Evolutionary conservation across 1,140 invertebrate genomes (phyloP).

Genomic region (Onthophagus taurus): DNA sequence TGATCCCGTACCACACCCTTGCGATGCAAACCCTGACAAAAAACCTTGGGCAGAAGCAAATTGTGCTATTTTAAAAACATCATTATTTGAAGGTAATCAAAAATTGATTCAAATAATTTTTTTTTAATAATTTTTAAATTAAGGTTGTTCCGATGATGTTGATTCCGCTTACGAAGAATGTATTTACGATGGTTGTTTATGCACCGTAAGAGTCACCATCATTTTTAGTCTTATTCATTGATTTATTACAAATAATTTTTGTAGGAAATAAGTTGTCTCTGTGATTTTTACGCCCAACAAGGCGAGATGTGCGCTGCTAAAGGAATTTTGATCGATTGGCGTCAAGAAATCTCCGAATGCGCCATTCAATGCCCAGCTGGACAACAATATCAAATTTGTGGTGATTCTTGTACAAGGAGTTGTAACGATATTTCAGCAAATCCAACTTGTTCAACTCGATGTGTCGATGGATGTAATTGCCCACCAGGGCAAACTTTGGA

Average conservation of each 20-base stretch:
- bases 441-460: slow-evolving; percentile 46
- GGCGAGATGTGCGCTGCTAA: slow-evolving; percentile 62
- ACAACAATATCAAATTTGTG: slow-evolving; percentile 44
- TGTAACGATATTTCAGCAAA: slow-evolving; percentile 49
- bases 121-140: slow-evolving; percentile 45
- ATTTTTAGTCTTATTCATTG: background rate
- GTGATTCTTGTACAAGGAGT: slow-evolving; percentile 55
- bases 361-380: slow-evolving; percentile 54
- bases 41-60: slow-evolving; percentile 51
- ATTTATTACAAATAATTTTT: background rate
- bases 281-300: slow-evolving; percentile 65
- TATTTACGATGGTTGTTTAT: slow-evolving; percentile 73
- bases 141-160: slow-evolving; percentile 66
- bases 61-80: slow-evolving; percentile 52
- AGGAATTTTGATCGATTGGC: slow-evolving; percentile 61
- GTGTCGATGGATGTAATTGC: slow-evolving; percentile 79
- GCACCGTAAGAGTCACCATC: slow-evolving; percentile 41
- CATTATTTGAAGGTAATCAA: slow-evolving; percentile 50
- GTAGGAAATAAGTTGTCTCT: slow-evolving; percentile 53
- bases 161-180: slow-evolving; percentile 65
- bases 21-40: slow-evolving; percentile 54
- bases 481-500: slow-evolving; percentile 62
- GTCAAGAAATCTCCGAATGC: slow-evolving; percentile 59
- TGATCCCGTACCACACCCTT: slow-evolving; percentile 58
- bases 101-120: background rate